These are phyloP conservation scores for Sylvia borin DNA, from an alignment of 2,797 vertebrate species.

Conservation along the genomic window DNA sequence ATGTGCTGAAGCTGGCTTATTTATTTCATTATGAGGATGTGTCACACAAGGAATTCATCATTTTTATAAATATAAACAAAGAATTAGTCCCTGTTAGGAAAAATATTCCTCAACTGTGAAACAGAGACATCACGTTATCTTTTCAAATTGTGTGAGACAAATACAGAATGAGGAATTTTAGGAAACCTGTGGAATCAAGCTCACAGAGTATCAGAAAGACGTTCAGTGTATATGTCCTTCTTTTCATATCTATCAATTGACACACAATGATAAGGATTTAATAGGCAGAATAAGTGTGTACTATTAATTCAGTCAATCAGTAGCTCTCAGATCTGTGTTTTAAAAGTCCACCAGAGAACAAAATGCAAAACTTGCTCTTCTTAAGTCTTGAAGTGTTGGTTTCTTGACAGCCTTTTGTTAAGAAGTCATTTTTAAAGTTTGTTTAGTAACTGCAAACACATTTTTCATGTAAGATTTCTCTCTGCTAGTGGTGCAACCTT, in stretches of 20 bases:
- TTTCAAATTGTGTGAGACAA: not conserved
- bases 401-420: not conserved
- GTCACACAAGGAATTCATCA: not conserved
- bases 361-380: not conserved
- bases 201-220: not conserved
- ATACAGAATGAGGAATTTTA: not conserved
- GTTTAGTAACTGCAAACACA: not conserved
- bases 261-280: not conserved
- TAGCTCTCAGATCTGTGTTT: not conserved
- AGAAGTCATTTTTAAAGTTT: not conserved
- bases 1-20: not conserved
- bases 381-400: not conserved
- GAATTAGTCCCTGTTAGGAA: not conserved
- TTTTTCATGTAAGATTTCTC: not conserved
- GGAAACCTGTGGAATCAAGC: not conserved
- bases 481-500: not conserved
- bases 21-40: not conserved
- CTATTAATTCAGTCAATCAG: not conserved
- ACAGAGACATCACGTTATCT: not conserved
- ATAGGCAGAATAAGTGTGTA: not conserved
- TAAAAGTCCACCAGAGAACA: not conserved
- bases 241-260: not conserved
- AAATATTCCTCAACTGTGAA: not conserved
- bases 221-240: not conserved
- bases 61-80: slow-evolving; percentile 2